Evolutionary conservation across 92 coral and sea anemone genomes (phyloP).

Genomic region (Virgularia gustaviana): DNA sequence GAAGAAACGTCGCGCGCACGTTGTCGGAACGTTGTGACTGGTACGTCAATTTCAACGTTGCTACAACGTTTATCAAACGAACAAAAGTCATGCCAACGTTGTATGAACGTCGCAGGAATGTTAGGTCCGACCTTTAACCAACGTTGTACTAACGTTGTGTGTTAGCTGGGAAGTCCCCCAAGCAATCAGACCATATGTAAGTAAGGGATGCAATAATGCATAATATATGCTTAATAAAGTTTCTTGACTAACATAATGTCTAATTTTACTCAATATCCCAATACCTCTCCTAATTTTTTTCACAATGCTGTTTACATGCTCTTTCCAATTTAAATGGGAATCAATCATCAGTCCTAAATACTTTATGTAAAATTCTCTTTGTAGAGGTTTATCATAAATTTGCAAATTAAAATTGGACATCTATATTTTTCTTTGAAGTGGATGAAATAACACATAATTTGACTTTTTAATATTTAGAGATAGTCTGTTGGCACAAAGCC

Average conservation of each 20-base stretch:
- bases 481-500: constrained; percentile 59
- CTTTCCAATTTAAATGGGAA: too few species aligned
- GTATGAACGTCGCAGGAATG: too few species aligned
- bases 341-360: neutral
- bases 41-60: too few species aligned
- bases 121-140: too few species aligned
- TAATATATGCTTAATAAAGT: neutral
- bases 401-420: neutral
- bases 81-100: too few species aligned
- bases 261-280: too few species aligned
- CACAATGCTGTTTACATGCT: too few species aligned
- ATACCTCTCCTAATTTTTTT: too few species aligned
- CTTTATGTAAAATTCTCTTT: neutral
- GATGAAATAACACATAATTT: constrained; percentile 28
- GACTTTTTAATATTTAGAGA: constrained; percentile 49
- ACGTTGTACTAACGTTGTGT: too few species aligned
- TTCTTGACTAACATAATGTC: neutral
- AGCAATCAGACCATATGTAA: neutral
- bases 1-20: too few species aligned
- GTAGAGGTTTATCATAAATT: neutral
- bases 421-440: constrained; percentile 2
- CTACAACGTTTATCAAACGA: too few species aligned
- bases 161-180: neutral
- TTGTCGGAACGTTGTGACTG: too few species aligned
- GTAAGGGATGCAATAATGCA: neutral